Percentiles rank a stretch among this genome's conserved stretches.
phyloP scores from a whole-genome alignment of 2,888 invertebrate genomes.

The Mesorhabditis sp. region DNA sequence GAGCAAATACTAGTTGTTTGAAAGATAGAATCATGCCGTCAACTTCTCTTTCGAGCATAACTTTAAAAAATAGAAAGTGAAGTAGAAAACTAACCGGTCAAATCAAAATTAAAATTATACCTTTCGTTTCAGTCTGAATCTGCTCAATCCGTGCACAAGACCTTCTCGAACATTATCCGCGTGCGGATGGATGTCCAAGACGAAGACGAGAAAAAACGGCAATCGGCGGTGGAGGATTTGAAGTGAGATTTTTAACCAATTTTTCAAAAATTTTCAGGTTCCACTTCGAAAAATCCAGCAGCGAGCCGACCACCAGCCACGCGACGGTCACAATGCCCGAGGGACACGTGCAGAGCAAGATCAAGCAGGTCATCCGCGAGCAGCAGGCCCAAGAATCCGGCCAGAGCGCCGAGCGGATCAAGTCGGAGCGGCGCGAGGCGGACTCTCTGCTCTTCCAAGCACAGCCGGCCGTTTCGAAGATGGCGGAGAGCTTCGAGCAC shows the following conservation, averaged over 20 bases:
- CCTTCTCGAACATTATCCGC: not conserved
- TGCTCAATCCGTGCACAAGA: not conserved
- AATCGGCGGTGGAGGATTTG: not conserved
- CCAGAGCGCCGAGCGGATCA: conserved; percentile 12
- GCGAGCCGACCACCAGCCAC: not conserved
- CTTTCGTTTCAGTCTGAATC: conserved; percentile 4
- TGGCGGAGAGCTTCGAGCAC: conserved; percentile 14
- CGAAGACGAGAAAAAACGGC: not conserved
- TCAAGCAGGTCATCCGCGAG: conserved; percentile 15
- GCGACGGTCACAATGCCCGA: conserved; percentile 12
- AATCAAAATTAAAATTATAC: not conserved
- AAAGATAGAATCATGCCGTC: too few species aligned
- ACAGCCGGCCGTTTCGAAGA: conserved; percentile 14
- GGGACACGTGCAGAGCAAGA: conserved; percentile 15
- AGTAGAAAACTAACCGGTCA: not conserved
- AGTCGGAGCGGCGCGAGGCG: conserved; percentile 13
- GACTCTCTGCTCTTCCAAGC: conserved; percentile 14
- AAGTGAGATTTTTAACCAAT: not conserved
- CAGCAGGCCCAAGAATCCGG: conserved; percentile 10
- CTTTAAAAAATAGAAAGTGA: not conserved
- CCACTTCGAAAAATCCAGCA: not conserved
- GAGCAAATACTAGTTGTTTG: too few species aligned
- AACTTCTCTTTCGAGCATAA: not conserved
- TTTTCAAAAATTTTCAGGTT: not conserved
- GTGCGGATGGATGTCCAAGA: not conserved